These are phyloP conservation scores for Calonectris borealis DNA, from an alignment of 2,113 vertebrate species.

Conservation along the genomic window DNA sequence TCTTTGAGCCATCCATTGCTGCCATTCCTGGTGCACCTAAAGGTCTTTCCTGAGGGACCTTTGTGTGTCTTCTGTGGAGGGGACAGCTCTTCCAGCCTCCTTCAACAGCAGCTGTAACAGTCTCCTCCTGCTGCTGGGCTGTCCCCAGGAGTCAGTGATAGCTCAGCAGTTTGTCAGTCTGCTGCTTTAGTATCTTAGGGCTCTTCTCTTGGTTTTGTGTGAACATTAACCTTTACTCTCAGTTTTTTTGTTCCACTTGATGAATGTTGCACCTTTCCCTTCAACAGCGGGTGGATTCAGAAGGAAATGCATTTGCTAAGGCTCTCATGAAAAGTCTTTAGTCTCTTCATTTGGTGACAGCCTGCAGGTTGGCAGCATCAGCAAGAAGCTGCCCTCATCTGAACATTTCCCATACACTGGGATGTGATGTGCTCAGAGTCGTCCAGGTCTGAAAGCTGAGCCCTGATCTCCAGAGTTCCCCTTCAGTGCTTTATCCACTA, in stretches of 20 bases:
- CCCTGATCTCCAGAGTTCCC: not conserved
- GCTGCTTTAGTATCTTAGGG: not conserved
- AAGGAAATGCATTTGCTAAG: not conserved
- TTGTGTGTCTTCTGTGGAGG: not conserved
- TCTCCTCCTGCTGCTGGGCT: not conserved
- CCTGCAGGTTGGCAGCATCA: not conserved
- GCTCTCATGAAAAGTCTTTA: not conserved
- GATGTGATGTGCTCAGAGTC: not conserved
- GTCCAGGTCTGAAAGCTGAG: not conserved
- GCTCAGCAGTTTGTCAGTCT: not conserved
- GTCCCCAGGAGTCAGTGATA: not conserved
- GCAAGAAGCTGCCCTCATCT: not conserved
- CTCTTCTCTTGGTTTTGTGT: not conserved
- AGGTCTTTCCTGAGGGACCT: not conserved
- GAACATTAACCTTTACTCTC: too few relatives aligned
- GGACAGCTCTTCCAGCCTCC: not conserved
- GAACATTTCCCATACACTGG: accelerated
- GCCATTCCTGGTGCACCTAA: too few relatives aligned
- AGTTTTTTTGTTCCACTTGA: not conserved
- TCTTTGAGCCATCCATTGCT: not conserved
- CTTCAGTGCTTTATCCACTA: not conserved
- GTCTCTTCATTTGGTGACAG: not conserved
- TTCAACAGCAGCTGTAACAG: not conserved
- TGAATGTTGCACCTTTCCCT: not conserved
- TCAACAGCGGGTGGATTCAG: accelerated